A percentile compares a stretch with the other conserved stretches of the same genome.
These are phyloP conservation scores for Lepidocyrtinus sp. DNA, from an alignment of 2,888 invertebrate genomes.

Conservation along the genomic window DNA sequence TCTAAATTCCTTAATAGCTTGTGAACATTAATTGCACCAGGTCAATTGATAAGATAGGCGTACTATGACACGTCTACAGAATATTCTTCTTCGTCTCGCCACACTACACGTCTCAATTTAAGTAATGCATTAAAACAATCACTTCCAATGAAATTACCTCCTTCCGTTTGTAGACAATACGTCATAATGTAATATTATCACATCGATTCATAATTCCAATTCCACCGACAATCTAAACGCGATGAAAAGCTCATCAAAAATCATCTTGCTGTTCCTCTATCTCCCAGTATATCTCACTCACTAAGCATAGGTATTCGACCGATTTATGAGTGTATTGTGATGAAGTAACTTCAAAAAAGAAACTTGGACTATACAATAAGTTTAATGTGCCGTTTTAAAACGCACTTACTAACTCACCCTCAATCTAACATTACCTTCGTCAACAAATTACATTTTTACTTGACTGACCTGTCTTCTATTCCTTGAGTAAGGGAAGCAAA, in stretches of 20 bases:
- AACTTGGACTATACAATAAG: background rate
- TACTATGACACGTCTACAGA: background rate
- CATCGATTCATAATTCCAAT: slow-evolving; percentile 7
- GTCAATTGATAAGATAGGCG: slow-evolving; percentile 46
- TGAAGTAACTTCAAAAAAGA: background rate
- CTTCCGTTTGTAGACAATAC: slow-evolving; percentile 24
- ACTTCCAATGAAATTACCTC: slow-evolving; percentile 26
- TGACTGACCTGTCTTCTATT: slow-evolving; percentile 14
- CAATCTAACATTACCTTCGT: background rate
- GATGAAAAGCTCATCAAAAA: background rate
- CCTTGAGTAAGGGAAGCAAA: background rate
- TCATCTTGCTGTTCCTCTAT: background rate
- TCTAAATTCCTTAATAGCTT: slow-evolving; percentile 37
- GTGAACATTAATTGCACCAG: slow-evolving; percentile 45
- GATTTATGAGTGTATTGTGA: too few relatives aligned
- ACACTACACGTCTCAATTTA: background rate
- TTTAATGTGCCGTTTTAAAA: background rate
- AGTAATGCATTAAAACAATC: background rate
- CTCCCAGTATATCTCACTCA: background rate
- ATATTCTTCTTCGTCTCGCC: slow-evolving; percentile 4
- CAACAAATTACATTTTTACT: slow-evolving; percentile 1
- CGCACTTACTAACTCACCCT: background rate
- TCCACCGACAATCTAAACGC: background rate
- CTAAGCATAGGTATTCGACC: too few relatives aligned
- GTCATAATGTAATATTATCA: background rate